Evolutionary conservation across 1,140 invertebrate species (phyloP).

Genomic region (Glomeris maerens): DNA sequence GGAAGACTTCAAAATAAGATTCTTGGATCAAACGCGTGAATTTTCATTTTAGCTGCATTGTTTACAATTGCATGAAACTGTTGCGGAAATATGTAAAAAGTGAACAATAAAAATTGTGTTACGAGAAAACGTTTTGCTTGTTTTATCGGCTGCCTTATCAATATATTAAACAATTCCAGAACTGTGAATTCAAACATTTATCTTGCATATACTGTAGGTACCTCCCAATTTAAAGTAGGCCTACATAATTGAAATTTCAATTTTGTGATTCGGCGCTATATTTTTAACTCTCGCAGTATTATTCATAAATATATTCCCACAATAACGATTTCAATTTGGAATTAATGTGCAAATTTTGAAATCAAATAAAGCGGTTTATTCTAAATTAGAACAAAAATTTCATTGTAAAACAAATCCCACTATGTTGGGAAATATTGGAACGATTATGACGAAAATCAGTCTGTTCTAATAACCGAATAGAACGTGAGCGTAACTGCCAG

Average conservation of each 20-base stretch:
- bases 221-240: not conserved
- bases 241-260: too few relatives aligned
- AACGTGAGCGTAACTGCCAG: too few relatives aligned
- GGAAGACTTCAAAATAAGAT: conserved; percentile 21
- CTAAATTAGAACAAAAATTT: too few relatives aligned
- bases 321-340: too few relatives aligned
- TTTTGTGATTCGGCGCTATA: too few relatives aligned
- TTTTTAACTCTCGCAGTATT: not conserved
- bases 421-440: too few relatives aligned
- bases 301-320: not conserved
- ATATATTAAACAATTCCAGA: not conserved
- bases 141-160: not conserved
- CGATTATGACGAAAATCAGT: too few relatives aligned
- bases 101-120: not conserved
- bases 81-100: not conserved
- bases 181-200: not conserved
- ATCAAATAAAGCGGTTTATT: too few relatives aligned
- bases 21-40: not conserved
- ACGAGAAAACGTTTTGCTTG: not conserved
- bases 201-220: not conserved
- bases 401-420: too few relatives aligned
- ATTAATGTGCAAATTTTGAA: too few relatives aligned
- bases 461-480: too few relatives aligned
- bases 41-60: not conserved
- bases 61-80: not conserved